phyloP scores from a whole-genome alignment of 2,113 vertebrate species.

The Daubentonia madagascariensis region DNA sequence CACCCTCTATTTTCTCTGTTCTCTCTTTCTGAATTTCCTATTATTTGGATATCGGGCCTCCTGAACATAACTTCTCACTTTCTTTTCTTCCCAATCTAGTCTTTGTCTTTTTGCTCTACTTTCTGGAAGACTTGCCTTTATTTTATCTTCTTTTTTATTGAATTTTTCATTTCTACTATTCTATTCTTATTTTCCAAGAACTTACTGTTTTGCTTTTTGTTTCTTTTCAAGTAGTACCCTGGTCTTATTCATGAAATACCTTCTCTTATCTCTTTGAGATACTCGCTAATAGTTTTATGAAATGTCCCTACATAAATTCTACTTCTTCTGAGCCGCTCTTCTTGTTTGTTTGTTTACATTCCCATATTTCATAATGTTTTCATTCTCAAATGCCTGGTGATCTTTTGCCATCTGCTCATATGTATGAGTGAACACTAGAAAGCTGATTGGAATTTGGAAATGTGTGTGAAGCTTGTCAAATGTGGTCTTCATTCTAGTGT shows the following conservation, averaged over 20 bases:
- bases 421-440: neutral
- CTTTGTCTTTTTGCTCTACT: neutral
- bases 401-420: neutral
- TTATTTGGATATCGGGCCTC: neutral
- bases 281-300: neutral
- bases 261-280: neutral
- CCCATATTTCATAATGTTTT: neutral
- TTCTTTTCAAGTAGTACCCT: neutral
- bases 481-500: neutral
- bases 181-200: neutral
- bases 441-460: neutral
- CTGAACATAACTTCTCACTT: neutral
- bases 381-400: neutral
- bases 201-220: neutral
- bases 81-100: neutral
- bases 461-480: neutral
- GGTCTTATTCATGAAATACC: neutral
- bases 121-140: neutral
- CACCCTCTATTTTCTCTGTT: neutral
- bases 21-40: neutral
- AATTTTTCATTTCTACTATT: conserved; percentile 28
- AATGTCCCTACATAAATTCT: neutral
- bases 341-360: neutral
- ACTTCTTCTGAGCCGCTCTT: neutral
- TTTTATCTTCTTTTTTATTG: neutral